Evolutionary conservation across 2,888 invertebrate species (phyloP), one percentile per base, ranked within the genome.

Genomic region (Nineta flava): DNA sequence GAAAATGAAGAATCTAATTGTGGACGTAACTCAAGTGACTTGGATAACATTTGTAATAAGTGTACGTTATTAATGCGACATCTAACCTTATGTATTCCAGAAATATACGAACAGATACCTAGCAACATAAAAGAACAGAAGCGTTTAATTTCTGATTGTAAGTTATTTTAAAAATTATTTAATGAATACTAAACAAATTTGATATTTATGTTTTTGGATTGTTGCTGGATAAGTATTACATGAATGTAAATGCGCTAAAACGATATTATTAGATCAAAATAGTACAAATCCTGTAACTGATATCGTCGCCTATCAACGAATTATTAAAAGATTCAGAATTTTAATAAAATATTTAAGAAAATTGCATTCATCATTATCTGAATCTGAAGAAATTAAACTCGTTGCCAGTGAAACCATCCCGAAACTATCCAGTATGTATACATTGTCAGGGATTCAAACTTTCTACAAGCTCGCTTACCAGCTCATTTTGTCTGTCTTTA

Each of bases 261-360:
- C 57, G n/a, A 19, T 57, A 7, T 53, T 62, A 40, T 51, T 59
- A 21, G 48, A 53, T 9, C 53, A 57, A 31, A 50, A 53, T 48
- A 53, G 49, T 41, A 40, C 41, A n/a, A 51, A 54, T 45, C 31
- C 32, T 15, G 51, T 52, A 19, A 2, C 26, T 6, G 26, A 26
- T 26, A 26, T 26, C 7, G 55, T 26, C 7, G 55, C 53, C 21
- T 52, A 50, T 46, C 41, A 49, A 47, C 57, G 60, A 46, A 52
- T 64, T 15, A 53, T 62, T 40, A 64, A 62, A 55, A 51, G 64
- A 47, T 60, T 62, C 46, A 57, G 60, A 58, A 58, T 65, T 47
- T 55, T 64, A 12, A 41, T 58, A 43, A 56, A 54, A 9, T 52
- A 57, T 13, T 52, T 59, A 17, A 58, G 60, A 53, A 54, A 55